Evolutionary conservation across 2,113 vertebrate genomes (phyloP), one percentile per base, ranked within the genome.

Genomic region (Callocephalon fimbriatum): DNA sequence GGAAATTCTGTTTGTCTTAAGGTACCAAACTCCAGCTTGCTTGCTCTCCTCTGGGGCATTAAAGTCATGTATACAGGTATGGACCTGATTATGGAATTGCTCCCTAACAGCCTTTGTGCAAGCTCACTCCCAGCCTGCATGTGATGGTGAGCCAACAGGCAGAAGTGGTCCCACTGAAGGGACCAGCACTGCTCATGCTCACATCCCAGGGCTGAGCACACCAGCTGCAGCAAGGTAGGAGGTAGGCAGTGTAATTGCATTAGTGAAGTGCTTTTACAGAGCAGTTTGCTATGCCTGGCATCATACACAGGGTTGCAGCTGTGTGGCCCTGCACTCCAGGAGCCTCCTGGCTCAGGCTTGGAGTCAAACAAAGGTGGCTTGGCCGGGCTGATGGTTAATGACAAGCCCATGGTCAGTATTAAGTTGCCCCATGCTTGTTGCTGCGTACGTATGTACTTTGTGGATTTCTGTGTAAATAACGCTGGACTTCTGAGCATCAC

Each of bases 311-410:
- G 11, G 13, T 59, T 86, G 50, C 40, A 75, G 1, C 35, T 1
- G 0, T 27, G 38, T 65, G 56, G 51, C 47, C 31, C 37, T 40
- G 56, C 27, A 2, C 16, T 27, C 31, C 0, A 0, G 7, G 15
- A 88, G 32, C 20, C 6, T 70, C 20, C 17, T 80, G 26, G 44
- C 48, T 76, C 38, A 22, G 20, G n/a, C 42, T 17, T 85, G 65
- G 65, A 74, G 66, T 27, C 40, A 61, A 66, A 19, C n/a, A 45
- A 4, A 70, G 20, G 61, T 66, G 42, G 9, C 27, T 81, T 37
- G n/a, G 21, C 19, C 27, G 71, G 54, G 50, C 37, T 87, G 25
- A 63, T 3, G 1, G 22, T 75, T 90, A 74, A 45, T 0, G 2
- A 38, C 14, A 67, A 35, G 17, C 25, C 54, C 20, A 6, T 10